These are phyloP conservation scores for Nephotettix cincticeps DNA, from an alignment of 1,140 invertebrate species.

Conservation along the genomic window DNA sequence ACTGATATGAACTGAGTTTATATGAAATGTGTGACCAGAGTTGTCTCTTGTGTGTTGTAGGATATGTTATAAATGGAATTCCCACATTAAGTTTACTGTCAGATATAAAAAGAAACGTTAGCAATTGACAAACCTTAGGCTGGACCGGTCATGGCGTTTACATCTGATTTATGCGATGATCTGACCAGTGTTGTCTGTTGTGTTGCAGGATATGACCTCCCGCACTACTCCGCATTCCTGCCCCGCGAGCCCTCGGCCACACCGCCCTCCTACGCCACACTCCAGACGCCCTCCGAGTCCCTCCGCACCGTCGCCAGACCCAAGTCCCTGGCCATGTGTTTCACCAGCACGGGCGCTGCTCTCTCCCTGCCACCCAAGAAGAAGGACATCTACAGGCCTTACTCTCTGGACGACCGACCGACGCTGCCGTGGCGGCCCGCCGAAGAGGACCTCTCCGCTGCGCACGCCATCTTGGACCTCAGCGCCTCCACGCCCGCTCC, in stretches of 20 bases:
- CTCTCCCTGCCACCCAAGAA: conserved; percentile 81
- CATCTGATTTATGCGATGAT: too few relatives aligned
- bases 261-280: conserved; percentile 61
- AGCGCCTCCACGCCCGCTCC: conserved; percentile 76
- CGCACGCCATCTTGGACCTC: conserved; percentile 82
- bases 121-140: too few relatives aligned
- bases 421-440: conserved; percentile 44
- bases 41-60: too few relatives aligned
- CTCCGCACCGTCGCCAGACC: conserved; percentile 37
- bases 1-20: too few relatives aligned
- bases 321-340: conserved; percentile 73
- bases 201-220: conserved; percentile 52
- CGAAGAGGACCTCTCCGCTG: conserved; percentile 73
- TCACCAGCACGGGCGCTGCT: conserved; percentile 77
- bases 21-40: too few relatives aligned
- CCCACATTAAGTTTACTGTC: too few relatives aligned
- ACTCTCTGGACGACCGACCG: conserved; percentile 69
- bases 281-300: conserved; percentile 51
- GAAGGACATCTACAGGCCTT: conserved; percentile 84
- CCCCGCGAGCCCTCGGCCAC: conserved; percentile 36
- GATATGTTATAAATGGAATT: too few relatives aligned
- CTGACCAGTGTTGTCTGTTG: conserved; percentile 27
- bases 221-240: conserved; percentile 41
- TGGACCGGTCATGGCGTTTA: too few relatives aligned
- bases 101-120: too few relatives aligned